phyloP scores from a whole-genome alignment of 2,797 vertebrate species.

The Tapera naevia region DNA sequence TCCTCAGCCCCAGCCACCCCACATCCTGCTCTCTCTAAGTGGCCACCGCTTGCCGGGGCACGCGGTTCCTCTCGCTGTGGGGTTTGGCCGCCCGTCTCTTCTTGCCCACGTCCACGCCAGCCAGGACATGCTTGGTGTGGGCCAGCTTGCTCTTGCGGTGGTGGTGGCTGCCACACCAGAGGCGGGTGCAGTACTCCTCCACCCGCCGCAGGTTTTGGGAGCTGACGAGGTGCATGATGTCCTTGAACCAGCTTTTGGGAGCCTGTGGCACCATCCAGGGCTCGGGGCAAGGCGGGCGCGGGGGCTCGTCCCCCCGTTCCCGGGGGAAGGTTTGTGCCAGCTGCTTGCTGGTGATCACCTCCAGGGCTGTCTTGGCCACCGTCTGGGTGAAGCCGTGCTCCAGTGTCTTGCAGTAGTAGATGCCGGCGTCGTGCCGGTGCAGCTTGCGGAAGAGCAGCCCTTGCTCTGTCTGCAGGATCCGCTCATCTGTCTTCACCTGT shows the following conservation, averaged over 20 bases:
- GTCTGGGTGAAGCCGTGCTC: conserved; percentile 91
- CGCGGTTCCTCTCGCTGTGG: conserved; percentile 83
- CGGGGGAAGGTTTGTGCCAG: conserved; percentile 79
- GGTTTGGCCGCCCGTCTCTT: conserved; percentile 72
- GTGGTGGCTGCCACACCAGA: conserved; percentile 85
- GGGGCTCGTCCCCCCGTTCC: conserved; percentile 29
- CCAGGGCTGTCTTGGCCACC: conserved; percentile 79
- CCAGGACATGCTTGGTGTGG: conserved; percentile 86
- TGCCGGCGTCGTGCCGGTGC: conserved; percentile 81
- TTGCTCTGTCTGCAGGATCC: conserved; percentile 84
- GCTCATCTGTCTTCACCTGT: conserved; percentile 90
- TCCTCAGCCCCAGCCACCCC: background rate
- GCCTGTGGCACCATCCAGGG: conserved; percentile 50
- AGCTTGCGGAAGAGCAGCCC: conserved; percentile 90
- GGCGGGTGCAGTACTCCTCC: conserved; percentile 91
- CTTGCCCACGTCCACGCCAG: conserved; percentile 78
- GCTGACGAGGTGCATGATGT: conserved; percentile 91
- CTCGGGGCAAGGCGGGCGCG: conserved; percentile 55
- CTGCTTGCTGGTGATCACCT: conserved; percentile 82
- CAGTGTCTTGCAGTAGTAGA: conserved; percentile 86
- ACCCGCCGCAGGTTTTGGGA: conserved; percentile 83
- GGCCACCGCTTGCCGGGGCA: conserved; percentile 79
- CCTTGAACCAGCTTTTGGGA: conserved; percentile 89
- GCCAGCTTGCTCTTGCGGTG: conserved; percentile 84
- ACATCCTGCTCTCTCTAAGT: background rate